Evolutionary conservation across 1,140 invertebrate genomes (phyloP).

Genomic region (Leptinotarsa undecemlineata): DNA sequence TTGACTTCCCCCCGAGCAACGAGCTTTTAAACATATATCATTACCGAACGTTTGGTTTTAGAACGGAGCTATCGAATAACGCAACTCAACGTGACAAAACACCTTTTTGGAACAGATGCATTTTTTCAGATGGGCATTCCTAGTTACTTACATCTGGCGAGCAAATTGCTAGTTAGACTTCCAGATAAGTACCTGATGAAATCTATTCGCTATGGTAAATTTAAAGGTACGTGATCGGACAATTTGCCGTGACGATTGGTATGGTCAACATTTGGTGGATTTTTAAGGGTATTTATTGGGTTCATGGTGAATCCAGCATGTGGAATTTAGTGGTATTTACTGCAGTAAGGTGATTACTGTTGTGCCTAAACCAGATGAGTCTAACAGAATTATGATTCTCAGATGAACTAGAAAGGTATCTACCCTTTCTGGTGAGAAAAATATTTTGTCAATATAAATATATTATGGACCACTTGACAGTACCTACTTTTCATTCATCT

Average conservation of each 20-base stretch:
- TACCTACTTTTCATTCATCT: no score
- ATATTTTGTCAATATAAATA: no score
- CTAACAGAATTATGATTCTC: no score
- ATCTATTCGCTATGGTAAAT: background rate
- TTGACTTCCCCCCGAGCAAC: conserved; percentile 1
- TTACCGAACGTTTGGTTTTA: background rate
- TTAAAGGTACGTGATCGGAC: background rate
- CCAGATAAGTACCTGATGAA: conserved; percentile 2
- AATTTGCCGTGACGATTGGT: background rate
- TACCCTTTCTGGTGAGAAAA: no score
- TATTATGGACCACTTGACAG: no score
- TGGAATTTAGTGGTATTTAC: conserved; percentile 1
- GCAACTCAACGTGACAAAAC: background rate
- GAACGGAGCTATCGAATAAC: conserved; percentile 1
- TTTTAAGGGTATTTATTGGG: background rate
- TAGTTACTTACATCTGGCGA: background rate
- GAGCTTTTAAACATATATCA: conserved; percentile 4
- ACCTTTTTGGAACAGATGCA: conserved; percentile 4
- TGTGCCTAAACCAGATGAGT: no score
- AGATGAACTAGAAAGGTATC: no score
- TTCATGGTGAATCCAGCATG: background rate
- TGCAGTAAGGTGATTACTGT: no score
- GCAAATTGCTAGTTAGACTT: conserved; percentile 3
- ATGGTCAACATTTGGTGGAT: background rate
- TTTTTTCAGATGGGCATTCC: background rate